Conservation (phyloP, 2,888 invertebrate genomes). For the Apamea epomidion region DNA sequence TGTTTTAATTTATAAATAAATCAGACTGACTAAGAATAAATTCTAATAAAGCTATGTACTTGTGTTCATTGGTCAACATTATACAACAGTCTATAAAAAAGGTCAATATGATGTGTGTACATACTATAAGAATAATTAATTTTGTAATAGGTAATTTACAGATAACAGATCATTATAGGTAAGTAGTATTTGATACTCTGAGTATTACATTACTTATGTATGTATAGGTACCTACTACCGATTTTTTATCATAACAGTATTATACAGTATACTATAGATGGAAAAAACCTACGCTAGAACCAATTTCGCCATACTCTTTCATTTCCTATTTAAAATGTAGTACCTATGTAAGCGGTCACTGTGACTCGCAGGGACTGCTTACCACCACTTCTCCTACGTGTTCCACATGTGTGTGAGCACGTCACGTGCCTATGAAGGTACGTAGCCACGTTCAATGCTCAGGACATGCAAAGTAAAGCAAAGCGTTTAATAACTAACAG, state of each 20-base stretch:
- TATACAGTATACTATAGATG: background rate
- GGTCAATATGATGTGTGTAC: background rate
- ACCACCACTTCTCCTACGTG: too few relatives aligned
- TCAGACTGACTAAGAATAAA: conserved; percentile 20
- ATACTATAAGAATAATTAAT: background rate
- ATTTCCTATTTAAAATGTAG: background rate
- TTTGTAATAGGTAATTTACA: background rate
- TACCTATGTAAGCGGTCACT: background rate
- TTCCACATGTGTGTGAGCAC: background rate
- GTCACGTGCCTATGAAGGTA: background rate
- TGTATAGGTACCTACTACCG: background rate
- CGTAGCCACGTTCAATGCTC: background rate
- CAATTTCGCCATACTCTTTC: background rate
- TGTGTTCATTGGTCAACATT: conserved; percentile 1
- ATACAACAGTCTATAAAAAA: conserved; percentile 5
- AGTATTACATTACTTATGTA: conserved; percentile 27
- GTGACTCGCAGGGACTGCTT: background rate
- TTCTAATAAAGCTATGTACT: conserved; percentile 39
- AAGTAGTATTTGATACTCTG: conserved; percentile 11
- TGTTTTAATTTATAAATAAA: conserved; percentile 32
- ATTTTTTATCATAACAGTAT: background rate
- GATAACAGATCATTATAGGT: background rate
- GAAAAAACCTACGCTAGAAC: background rate
- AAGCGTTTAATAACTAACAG: background rate
- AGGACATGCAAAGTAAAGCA: too few relatives aligned